These are phyloP conservation scores for Eciton burchellii DNA, from an alignment of 1,140 invertebrate genomes.

Conservation along the genomic window DNA sequence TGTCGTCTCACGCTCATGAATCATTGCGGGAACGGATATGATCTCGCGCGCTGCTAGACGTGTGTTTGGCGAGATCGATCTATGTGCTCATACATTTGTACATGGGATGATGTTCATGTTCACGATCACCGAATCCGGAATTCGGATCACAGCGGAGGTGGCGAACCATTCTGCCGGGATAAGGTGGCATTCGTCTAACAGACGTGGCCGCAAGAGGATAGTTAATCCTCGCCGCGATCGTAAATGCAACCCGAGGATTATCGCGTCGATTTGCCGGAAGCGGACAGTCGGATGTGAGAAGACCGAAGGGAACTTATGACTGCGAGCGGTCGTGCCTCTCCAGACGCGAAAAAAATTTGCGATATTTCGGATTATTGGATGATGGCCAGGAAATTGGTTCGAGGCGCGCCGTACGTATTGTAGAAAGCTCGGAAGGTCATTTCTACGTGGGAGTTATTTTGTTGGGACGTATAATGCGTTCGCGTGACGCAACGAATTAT, in stretches of 20 bases:
- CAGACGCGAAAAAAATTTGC: too few relatives aligned
- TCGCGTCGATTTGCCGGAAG: not conserved
- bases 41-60: slow-evolving; percentile 37
- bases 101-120: slow-evolving; percentile 22
- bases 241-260: slow-evolving; percentile 32
- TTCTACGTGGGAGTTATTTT: not conserved
- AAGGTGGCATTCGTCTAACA: not conserved
- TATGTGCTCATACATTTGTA: not conserved
- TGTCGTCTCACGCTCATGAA: slow-evolving; percentile 57
- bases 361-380: slow-evolving; percentile 30
- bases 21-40: slow-evolving; percentile 64
- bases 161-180: slow-evolving; percentile 1
- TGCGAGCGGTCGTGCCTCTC: too few relatives aligned
- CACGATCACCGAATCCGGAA: slow-evolving; percentile 24
- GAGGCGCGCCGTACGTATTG: not conserved
- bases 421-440: not conserved
- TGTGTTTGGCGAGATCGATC: slow-evolving; percentile 35
- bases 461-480: not conserved
- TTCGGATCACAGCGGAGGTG: not conserved
- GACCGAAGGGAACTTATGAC: slow-evolving; percentile 8
- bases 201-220: not conserved
- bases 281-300: too few relatives aligned
- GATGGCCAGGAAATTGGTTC: slow-evolving; percentile 23
- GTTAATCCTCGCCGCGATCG: not conserved
- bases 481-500: not conserved